Percentiles rank a stretch among this genome's conserved stretches.
phyloP scores from a whole-genome alignment of 2,888 invertebrate genomes.

The Suillia variegata region DNA sequence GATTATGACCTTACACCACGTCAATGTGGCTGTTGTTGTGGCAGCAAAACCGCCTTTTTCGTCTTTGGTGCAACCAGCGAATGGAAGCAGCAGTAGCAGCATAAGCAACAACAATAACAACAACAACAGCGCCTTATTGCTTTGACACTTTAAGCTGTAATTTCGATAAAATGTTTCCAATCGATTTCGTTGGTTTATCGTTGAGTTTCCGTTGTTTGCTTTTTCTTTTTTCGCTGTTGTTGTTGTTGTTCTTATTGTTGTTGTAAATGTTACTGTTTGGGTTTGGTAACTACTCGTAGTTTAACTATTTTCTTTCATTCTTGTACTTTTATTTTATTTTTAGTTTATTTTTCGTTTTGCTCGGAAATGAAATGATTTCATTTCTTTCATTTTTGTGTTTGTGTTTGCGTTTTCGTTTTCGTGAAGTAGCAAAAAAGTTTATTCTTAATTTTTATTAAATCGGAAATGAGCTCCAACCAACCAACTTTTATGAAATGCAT shows the following conservation, averaged over 20 bases:
- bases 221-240: slow-evolving; percentile 3
- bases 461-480: too few relatives aligned
- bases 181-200: slow-evolving; percentile 52
- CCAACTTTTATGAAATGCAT: too few relatives aligned
- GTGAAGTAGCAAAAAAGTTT: too few relatives aligned
- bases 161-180: slow-evolving; percentile 49
- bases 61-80: neutral
- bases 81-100: too few relatives aligned
- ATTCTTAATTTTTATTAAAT: too few relatives aligned
- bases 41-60: neutral
- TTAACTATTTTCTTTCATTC: neutral
- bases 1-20: neutral
- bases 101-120: neutral
- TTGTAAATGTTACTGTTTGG: neutral
- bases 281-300: neutral
- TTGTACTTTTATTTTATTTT: neutral
- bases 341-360: neutral
- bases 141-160: slow-evolving; percentile 53
- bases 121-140: slow-evolving; percentile 33
- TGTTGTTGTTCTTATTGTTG: neutral
- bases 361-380: too few relatives aligned
- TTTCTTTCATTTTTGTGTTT: too few relatives aligned
- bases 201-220: slow-evolving; percentile 45
- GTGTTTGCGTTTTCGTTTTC: too few relatives aligned
- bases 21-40: slow-evolving; percentile 15